phyloP scores from a whole-genome alignment of 2,113 vertebrate genomes.

The Psophia crepitans region DNA sequence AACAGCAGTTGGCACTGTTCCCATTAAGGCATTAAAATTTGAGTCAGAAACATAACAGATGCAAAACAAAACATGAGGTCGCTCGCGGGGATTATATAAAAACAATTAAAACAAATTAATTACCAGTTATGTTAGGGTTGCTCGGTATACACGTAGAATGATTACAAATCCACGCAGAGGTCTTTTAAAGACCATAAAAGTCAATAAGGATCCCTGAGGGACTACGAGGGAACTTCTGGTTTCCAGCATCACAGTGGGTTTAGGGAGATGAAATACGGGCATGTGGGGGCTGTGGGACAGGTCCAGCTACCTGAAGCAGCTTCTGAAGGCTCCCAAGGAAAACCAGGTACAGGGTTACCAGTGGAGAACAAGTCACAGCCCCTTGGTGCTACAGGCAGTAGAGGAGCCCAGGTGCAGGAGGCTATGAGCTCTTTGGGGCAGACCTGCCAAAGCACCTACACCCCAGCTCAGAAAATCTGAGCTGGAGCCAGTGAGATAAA shows the following conservation, averaged over 20 bases:
- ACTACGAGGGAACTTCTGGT: not conserved
- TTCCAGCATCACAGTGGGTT: not conserved
- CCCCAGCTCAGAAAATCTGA: not conserved
- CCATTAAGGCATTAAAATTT: constrained; percentile 73
- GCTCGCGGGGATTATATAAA: constrained; percentile 71
- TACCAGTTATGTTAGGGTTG: constrained; percentile 67
- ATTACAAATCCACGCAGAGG: constrained; percentile 44
- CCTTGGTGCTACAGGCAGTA: not conserved
- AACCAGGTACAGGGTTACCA: not conserved
- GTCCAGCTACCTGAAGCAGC: not conserved
- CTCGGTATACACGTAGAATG: constrained; percentile 3
- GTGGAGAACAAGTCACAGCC: not conserved
- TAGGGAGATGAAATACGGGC: not conserved
- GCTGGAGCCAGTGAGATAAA: not conserved
- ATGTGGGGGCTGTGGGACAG: not conserved
- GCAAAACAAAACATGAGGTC: constrained; percentile 74
- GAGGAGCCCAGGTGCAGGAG: not conserved
- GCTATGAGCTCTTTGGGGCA: not conserved
- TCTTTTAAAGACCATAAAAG: constrained; percentile 51
- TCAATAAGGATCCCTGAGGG: constrained; percentile 9
- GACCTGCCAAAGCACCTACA: not conserved
- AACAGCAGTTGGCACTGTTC: constrained; percentile 67
- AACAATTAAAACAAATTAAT: constrained; percentile 76
- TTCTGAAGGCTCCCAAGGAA: not conserved
- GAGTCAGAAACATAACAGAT: constrained; percentile 74